Evolutionary conservation across 2,797 vertebrate species (phyloP).

Genomic region (Netta rufina): DNA sequence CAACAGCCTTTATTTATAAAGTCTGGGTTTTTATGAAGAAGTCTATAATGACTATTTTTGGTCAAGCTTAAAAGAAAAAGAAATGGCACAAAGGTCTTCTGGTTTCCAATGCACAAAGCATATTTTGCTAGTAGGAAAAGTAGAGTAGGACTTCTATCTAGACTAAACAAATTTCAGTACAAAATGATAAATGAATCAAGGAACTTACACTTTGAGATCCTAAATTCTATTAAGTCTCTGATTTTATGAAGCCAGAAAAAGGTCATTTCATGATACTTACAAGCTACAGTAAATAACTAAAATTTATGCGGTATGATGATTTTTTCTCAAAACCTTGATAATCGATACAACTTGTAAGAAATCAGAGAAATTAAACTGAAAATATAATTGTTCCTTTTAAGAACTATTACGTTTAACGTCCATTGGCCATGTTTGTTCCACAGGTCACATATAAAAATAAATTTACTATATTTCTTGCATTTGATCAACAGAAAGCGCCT

Average conservation of each 20-base stretch:
- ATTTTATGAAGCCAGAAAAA: conserved; percentile 66
- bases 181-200: conserved; percentile 55
- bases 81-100: background rate
- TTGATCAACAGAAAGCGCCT: conserved; percentile 30
- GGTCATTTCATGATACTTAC: conserved; percentile 46
- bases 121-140: background rate
- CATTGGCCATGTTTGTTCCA: background rate
- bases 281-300: conserved; percentile 60
- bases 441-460: conserved; percentile 4
- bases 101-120: background rate
- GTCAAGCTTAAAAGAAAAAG: conserved; percentile 49
- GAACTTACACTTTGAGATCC: conserved; percentile 47
- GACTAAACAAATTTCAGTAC: conserved; percentile 72
- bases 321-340: conserved; percentile 40
- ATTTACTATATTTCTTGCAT: background rate
- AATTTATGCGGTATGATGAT: conserved; percentile 37
- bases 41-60: conserved; percentile 55
- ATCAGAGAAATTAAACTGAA: conserved; percentile 39
- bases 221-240: conserved; percentile 55
- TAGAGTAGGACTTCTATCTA: conserved; percentile 15
- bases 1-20: conserved; percentile 19
- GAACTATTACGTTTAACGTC: background rate
- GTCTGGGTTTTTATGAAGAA: background rate
- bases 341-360: conserved; percentile 38
- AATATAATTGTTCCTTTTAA: conserved; percentile 19